Base-by-base conservation (phyloP, 2,888 invertebrate species). In the Acleris holmiana region DNA sequence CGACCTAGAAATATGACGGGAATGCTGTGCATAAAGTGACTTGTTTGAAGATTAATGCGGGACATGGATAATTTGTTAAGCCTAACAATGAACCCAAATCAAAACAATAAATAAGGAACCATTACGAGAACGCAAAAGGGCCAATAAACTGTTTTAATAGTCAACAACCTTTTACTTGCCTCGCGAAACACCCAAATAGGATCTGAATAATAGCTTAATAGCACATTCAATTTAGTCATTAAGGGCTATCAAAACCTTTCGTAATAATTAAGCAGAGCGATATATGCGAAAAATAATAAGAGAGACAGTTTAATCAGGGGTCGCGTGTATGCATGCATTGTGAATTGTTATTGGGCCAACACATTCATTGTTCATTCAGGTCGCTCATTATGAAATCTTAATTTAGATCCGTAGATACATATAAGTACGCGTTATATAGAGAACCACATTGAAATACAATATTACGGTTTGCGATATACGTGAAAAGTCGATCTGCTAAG, bases 301-400 rank as follows among this genome's bases (percentile, higher is more conserved):
- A 60, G 58, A 49, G 53, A 62, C 66, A 57, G 57, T 64, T 56
- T 56, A 60, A 65, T 61, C 35, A 58, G 49, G 75, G 74, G 73
- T 71, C 69, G 69, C 64, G 64, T 79, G 83, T 83, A 84, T 82
- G 81, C 78, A 75, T 78, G 77, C 82, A 85, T 85, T 86, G 83
- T 85, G 77, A 75, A 49, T 29, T 48, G 62, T 40, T 46, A 21
- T 53, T 58, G 41, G 55, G 59, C 25, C 72, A 76, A 76, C 76
- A 73, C 70, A 68, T 69, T 79, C 73, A 82, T 85, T 85, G 82
- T 70, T 69, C 63, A 66, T 70, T 59, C 59, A 59, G 29, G 40
- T 17, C 59, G 44, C 41, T 60, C 44, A 60, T 60, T 60, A 60
- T 49, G 49, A 41, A 21, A 55, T 55, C 59, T 46, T 46, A 60